phyloP scores from a whole-genome alignment of 35 echinoderm and acorn worm genomes.

The Patiria miniata region DNA sequence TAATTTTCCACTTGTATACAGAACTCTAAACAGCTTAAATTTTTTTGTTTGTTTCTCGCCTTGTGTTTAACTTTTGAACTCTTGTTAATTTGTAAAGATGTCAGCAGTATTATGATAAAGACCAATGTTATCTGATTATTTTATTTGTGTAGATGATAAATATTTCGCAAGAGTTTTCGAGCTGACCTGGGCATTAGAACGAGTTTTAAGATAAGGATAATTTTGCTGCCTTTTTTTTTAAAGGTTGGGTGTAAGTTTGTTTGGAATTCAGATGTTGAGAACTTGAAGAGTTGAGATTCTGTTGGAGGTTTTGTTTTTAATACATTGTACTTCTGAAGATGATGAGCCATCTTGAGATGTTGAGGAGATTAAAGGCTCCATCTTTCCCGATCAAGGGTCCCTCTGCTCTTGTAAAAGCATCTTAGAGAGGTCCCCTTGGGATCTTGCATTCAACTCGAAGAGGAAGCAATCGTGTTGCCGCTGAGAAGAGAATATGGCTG shows the following conservation, averaged over 20 bases:
- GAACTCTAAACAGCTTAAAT: background rate
- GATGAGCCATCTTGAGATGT: background rate
- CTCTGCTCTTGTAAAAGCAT: background rate
- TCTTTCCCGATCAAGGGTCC: background rate
- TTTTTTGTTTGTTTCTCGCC: background rate
- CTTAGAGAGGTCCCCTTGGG: background rate
- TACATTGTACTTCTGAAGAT: too few species aligned
- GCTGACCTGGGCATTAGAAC: too few species aligned
- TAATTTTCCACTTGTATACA: background rate
- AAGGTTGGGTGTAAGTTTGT: too few species aligned
- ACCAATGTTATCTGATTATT: constrained; percentile 13
- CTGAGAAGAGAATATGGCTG: background rate
- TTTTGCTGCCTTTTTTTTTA: too few species aligned
- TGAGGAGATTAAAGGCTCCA: background rate
- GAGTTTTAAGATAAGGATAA: too few species aligned
- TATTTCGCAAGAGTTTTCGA: background rate
- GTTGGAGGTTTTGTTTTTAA: too few species aligned
- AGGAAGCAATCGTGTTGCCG: background rate
- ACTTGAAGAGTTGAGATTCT: too few species aligned
- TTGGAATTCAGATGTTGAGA: too few species aligned
- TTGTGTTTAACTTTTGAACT: background rate
- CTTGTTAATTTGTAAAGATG: background rate
- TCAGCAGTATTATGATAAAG: constrained; percentile 18
- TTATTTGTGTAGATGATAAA: constrained; percentile 5
- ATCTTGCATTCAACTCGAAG: background rate